Evolutionary conservation across 2,888 invertebrate genomes (phyloP), one percentile per base, ranked within the genome.

Genomic region (Orthosia gothica): DNA sequence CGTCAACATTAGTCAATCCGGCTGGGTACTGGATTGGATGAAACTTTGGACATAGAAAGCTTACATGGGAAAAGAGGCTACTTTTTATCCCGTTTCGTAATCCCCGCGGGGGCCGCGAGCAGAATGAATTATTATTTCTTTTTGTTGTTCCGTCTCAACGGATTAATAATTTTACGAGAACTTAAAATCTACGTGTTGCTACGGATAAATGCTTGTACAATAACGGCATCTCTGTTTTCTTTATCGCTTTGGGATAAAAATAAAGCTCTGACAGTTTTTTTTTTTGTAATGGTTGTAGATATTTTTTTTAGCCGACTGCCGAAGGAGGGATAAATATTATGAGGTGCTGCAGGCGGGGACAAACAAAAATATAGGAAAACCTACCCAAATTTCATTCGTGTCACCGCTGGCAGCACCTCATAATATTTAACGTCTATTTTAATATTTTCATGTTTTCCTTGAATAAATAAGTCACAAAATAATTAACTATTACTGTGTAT

Each of bases 81-180:
- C 83, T 82, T 82, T 82, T 79, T 83, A 83, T 83, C 76, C 69
- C 55, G 76, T 83, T 83, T 64, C 64, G 66, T 79, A 69, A 74
- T 23, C 62, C 81, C 83, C 76, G 47, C 45, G 47, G 66, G 81
- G 55, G 26, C 52, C 59, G 69, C 76, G 54, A 79, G 69, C 62
- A 75, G 71, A 83, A 82, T 76, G 83, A 82, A 82, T 79, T 82
- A 82, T 82, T 82, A 79, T 76, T 82, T 82, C 71, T 79, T 83
- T 82, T 82, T 83, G 82, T 82, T 82, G 79, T 81, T 79, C 40
- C 57, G 83, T 82, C 82, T 82, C 82, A 83, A 82, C 69, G 82
- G 82, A 82, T 82, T 82, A 82, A 82, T 82, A 82, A 83, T 83
- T 82, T 82, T 79, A 70, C 69, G 68, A 83, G 80, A 82, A 83